Conservation (phyloP, 2,888 invertebrate genomes). For the Cryptus viduatorius region DNA sequence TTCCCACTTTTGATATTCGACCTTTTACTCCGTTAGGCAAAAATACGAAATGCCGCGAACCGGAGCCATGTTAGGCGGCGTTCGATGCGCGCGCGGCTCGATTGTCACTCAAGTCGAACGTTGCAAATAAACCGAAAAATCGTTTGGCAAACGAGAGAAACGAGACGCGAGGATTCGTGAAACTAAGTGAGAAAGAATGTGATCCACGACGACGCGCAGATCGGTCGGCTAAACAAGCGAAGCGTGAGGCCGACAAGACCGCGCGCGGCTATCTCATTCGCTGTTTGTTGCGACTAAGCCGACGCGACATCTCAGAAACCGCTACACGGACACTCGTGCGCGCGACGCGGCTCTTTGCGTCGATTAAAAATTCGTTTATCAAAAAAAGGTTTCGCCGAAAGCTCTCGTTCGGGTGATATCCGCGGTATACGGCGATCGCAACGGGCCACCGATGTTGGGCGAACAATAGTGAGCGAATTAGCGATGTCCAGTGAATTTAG, state of each 20-base stretch:
- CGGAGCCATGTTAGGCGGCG: constrained; percentile 17
- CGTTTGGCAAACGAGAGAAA: constrained; percentile 36
- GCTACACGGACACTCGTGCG: constrained; percentile 78
- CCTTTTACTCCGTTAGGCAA: not conserved
- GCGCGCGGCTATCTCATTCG: constrained; percentile 78
- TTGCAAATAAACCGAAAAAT: constrained; percentile 35
- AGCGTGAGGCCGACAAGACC: constrained; percentile 84
- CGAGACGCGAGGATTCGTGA: constrained; percentile 45
- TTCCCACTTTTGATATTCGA: not conserved
- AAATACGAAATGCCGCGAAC: not conserved
- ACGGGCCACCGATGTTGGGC: too few relatives aligned
- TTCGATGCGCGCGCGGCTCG: constrained; percentile 40
- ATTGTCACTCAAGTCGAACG: constrained; percentile 57
- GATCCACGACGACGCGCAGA: constrained; percentile 32
- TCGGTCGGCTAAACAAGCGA: constrained; percentile 77
- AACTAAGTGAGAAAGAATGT: constrained; percentile 31
- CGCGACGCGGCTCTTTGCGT: constrained; percentile 44
- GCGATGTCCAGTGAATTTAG: too few relatives aligned
- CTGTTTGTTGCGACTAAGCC: constrained; percentile 81
- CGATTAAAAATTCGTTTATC: constrained; percentile 21
- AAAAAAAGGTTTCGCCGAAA: constrained; percentile 24
- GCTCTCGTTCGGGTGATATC: not conserved
- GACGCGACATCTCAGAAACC: constrained; percentile 84
- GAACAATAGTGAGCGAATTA: too few relatives aligned
- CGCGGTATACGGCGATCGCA: too few relatives aligned